Base-by-base conservation (phyloP, 30 jellyfish, hydroid and myxozoan species). In the Turritopsis dohrnii region DNA sequence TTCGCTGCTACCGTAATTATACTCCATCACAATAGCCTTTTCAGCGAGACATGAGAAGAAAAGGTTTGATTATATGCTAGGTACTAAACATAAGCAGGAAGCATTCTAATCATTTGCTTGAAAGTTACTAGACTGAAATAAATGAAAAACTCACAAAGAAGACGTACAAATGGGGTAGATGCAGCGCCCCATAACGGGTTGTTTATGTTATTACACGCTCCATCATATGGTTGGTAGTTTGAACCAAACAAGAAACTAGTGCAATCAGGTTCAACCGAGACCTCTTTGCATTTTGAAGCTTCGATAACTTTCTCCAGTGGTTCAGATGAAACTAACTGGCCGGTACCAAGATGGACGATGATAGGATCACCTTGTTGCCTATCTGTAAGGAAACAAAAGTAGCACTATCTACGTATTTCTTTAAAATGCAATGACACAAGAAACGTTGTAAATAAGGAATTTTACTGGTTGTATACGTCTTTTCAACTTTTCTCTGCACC, bases 121-220 rank as follows among this genome's bases (percentile, higher is more conserved):
- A 41, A 13, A 41, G 60, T 5, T 41, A 41, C 60, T 41, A 41
- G 13, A 41, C 9, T 41, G 13, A 41, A 41, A 41, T 41, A 41
- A 69, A 1, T 27, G 30, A 69, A 1, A 1, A 1, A n/a, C 96
- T 84, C 28, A 89, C 96, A 90, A 4, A 89, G 54, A 1, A 89
- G 76, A 52, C 96, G 28, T 28, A 74, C 53, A 81, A 89, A 89
- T 16, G 96, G 84, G 23, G 52, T 79, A 21, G 94, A 79, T 0
- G 96, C 96, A 24, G 96, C 96, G 21, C 96, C 96, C 96, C 96
- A 89, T 13, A 84, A 69, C 23, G 77, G 77, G 19, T 69, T 81
- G 21, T 81, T 87, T 13, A 89, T 8, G 79, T 89, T 89, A 74
- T 89, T 89, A 83, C 96, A 89, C 1, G 94, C 82, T 71, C 96